Conservation (phyloP, 1,140 invertebrate genomes). For the Hycleus cichorii region DNA sequence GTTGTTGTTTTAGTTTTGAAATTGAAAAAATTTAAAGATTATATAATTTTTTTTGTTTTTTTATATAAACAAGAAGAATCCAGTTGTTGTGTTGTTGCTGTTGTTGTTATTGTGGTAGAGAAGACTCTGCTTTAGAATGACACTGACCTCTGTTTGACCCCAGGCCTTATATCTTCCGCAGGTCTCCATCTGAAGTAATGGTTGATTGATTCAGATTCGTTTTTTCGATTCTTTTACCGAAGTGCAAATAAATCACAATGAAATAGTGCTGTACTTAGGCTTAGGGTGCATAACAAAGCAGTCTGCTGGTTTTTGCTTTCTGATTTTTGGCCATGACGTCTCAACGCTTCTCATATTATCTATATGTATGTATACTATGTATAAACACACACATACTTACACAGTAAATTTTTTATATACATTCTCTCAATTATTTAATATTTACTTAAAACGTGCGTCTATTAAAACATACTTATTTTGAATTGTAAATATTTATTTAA, state of each 20-base stretch:
- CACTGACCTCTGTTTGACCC: conserved; percentile 36
- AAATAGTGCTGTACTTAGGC: conserved; percentile 36
- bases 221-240: conserved; percentile 41
- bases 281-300: conserved; percentile 42
- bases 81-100: too few relatives aligned
- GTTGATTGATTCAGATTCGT: conserved; percentile 41
- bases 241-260: conserved; percentile 43
- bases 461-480: conserved; percentile 36
- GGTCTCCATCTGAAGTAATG: conserved; percentile 39
- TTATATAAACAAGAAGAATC: too few relatives aligned
- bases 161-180: conserved; percentile 36
- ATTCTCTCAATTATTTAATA: conserved; percentile 5
- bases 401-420: neutral
- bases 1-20: too few relatives aligned
- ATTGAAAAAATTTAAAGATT: too few relatives aligned
- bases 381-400: neutral
- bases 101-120: too few relatives aligned
- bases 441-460: conserved; percentile 18
- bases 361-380: too few relatives aligned
- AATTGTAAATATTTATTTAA: conserved; percentile 34
- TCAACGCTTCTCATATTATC: neutral
- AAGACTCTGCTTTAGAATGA: conserved; percentile 8
- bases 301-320: conserved; percentile 31
- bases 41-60: too few relatives aligned
- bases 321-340: conserved; percentile 29